Percentiles rank a stretch among this genome's conserved stretches.
Conservation (phyloP, 1,140 invertebrate species). For the Heliconius himera region DNA sequence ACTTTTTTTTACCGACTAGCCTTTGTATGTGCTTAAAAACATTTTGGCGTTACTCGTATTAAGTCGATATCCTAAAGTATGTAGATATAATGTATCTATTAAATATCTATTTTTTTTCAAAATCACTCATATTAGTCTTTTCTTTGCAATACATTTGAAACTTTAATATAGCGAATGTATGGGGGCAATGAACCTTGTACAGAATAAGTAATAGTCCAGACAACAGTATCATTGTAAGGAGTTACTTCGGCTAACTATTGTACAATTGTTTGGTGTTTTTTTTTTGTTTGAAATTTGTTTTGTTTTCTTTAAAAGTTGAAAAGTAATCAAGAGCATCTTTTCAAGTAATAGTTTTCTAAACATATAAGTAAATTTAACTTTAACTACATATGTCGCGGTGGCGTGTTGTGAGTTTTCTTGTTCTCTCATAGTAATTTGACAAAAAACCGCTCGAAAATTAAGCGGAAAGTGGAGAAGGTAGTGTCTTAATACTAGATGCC, state of each 20-base stretch:
- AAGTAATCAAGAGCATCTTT: conserved; percentile 1
- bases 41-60: too few species aligned
- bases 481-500: too few species aligned
- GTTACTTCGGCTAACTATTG: background rate
- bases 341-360: background rate
- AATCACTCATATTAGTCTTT: background rate
- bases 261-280: background rate
- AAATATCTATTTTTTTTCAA: background rate
- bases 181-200: background rate
- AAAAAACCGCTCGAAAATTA: too few species aligned
- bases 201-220: background rate
- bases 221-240: conserved; percentile 4
- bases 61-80: too few species aligned
- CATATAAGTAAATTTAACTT: background rate
- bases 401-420: too few species aligned
- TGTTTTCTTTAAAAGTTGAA: conserved; percentile 1
- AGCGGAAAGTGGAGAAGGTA: too few species aligned
- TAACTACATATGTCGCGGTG: background rate
- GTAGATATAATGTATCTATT: too few species aligned
- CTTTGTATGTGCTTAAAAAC: too few species aligned
- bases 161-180: background rate
- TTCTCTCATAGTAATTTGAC: too few species aligned
- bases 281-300: background rate
- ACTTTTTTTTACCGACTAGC: too few species aligned
- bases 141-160: background rate